Percentiles rank a stretch among this genome's conserved stretches.
Evolutionary conservation across 1,140 invertebrate species (phyloP).

Genomic region (Tetramorium simillimum): DNA sequence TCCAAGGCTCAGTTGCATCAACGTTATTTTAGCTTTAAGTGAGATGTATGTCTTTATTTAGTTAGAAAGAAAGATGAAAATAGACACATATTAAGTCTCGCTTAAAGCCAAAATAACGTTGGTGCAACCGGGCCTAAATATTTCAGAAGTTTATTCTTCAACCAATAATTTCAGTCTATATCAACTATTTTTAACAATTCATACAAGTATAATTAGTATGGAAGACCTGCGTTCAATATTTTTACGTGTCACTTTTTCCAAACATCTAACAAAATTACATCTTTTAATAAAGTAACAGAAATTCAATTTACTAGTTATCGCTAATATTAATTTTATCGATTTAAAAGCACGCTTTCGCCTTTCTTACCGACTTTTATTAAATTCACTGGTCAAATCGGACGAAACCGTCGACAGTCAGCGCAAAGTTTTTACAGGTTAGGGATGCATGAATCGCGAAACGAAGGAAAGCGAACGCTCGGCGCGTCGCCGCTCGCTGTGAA

Average conservation of each 20-base stretch:
- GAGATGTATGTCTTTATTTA: no score
- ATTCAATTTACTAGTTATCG: not conserved
- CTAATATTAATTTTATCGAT: not conserved
- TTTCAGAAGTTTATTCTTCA: not conserved
- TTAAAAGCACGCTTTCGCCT: not conserved
- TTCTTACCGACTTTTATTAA: not conserved
- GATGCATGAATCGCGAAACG: no score
- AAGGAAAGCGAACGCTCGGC: not conserved
- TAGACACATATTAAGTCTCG: no score
- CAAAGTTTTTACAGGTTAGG: not conserved
- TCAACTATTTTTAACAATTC: not conserved
- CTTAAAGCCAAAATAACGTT: no score
- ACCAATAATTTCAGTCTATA: not conserved
- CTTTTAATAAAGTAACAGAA: not conserved
- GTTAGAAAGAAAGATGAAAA: no score
- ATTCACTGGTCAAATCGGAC: not conserved
- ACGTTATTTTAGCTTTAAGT: no score
- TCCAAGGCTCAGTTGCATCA: no score
- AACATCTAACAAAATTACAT: not conserved
- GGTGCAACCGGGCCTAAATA: no score
- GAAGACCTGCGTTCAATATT: not conserved
- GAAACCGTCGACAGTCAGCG: not conserved
- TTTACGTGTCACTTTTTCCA: not conserved
- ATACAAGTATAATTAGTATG: not conserved
- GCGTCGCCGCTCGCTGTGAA: not conserved